Base-by-base conservation (phyloP, 1,140 invertebrate genomes). In the Meloidogyne chitwoodi region DNA sequence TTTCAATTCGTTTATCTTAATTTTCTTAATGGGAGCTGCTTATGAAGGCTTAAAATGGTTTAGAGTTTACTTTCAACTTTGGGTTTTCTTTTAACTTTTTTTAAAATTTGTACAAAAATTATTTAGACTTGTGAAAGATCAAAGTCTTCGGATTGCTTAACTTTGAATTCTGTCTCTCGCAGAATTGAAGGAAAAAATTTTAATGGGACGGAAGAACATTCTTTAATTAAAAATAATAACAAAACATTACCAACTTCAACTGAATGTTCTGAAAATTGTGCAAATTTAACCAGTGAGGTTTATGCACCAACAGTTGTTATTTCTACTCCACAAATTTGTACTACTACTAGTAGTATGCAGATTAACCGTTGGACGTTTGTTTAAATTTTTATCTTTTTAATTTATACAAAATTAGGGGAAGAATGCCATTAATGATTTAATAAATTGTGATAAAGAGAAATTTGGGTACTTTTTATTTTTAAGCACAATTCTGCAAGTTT, bases 1-100 rank as follows among this genome's bases (percentile, higher is more conserved):
- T 65, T 22, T 84, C 14, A 38, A 83, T 27, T 84, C 83, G 5
- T 77, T 79, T 61, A 34, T 81, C 24, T 22, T 80, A 19, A 80
- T 84, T 22, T 84, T 84, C 63, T 62, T 79, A n/a, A 81, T 84
- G 81, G 83, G 76, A 6, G 79, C 79, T 22, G 41, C 71, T 0
- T 84, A 84, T 64, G 83, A 84, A 67, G 81, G 81, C 12, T 65
- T 84, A 8, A 84, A 84, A 66, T 84, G 83, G 81, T 83, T 84
- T 41, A 76, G 83, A 31, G 76, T 84, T 14, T 81, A 85, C 38
- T 74, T 84, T 1, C 83, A 84, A 64, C 76, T 80, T 41, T 64
- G 74, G 74, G 74, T 29, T 74, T n/a, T 2, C 3, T 22, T 27
- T 34, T 2, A 24, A 19, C 48, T 62, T 71, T 31, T 2, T 29